Evolutionary conservation across 1,140 invertebrate species (phyloP), one percentile per base, ranked within the genome.

Genomic region (Hypsibius dujardini): DNA sequence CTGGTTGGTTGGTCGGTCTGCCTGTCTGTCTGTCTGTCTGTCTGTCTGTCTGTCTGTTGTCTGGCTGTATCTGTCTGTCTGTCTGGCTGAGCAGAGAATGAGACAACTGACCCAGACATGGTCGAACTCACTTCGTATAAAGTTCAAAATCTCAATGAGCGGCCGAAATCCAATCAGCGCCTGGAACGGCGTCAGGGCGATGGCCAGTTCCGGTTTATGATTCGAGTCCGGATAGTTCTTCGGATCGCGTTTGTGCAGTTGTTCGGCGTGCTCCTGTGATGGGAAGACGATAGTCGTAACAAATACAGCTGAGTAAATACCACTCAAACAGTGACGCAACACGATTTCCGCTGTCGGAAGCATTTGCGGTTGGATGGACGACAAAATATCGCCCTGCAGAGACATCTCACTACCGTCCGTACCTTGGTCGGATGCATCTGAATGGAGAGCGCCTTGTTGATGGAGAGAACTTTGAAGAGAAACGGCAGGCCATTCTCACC

Each of bases 351-450:
- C n/a, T n/a, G n/a, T n/a, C n/a, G n/a, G n/a, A n/a, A n/a, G n/a
- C n/a, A n/a, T n/a, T n/a, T n/a, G n/a, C n/a, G n/a, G n/a, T n/a
- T n/a, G n/a, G n/a, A n/a, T n/a, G n/a, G n/a, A n/a, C n/a, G n/a
- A n/a, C n/a, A n/a, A n/a, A n/a, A n/a, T n/a, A n/a, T n/a, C n/a
- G n/a, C n/a, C n/a, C n/a, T n/a, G 81, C 0, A 67, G 42, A 67
- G 7, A 67, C 3, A 67, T 7, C 62, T 67, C 45, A n/a, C n/a
- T n/a, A n/a, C n/a, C n/a, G 42, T 59, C 72, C 67, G 77, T 83
- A 91, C 89, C 85, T 96, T 97, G 75, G 90, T 87, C 15, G 96
- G 96, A 84, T 99, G 96, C n/a, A 90, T 90, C 83, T 99, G 96
- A 77, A 99, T 91, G 2, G 94, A 98, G 2, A 99, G 81, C 0